Evolutionary conservation across 2,797 vertebrate species (phyloP).

Genomic region (Gallirallus australis): DNA sequence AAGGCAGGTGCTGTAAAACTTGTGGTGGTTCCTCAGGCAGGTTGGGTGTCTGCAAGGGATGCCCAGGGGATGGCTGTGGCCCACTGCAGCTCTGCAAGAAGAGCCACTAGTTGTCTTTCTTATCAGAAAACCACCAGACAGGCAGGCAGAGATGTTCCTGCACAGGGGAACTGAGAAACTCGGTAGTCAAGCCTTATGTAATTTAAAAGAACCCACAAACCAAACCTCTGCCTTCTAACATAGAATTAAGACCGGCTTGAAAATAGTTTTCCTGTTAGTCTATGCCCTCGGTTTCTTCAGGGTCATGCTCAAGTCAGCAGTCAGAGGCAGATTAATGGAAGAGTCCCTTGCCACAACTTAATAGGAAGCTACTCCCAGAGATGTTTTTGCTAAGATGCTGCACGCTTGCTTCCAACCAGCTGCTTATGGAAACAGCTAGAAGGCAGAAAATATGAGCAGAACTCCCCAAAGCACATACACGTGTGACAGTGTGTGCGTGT

Average conservation of each 20-base stretch:
- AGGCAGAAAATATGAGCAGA: constrained; percentile 9
- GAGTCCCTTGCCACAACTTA: neutral
- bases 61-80: too few relatives aligned
- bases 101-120: fast-evolving
- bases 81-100: neutral
- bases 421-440: neutral
- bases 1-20: neutral
- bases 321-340: neutral
- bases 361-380: neutral
- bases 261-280: neutral
- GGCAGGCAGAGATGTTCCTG: neutral
- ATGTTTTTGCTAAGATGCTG: neutral
- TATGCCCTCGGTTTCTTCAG: neutral
- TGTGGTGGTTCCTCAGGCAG: neutral
- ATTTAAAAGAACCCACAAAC: neutral
- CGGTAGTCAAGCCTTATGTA: neutral
- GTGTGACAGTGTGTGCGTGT: fast-evolving
- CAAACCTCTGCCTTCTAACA: neutral
- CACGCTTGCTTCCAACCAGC: neutral
- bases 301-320: neutral
- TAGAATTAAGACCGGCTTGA: neutral
- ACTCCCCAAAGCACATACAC: neutral
- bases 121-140: neutral
- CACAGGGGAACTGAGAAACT: neutral
- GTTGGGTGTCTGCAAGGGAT: neutral